phyloP scores from a whole-genome alignment of 2,888 invertebrate genomes.

The Aquatica leii region DNA sequence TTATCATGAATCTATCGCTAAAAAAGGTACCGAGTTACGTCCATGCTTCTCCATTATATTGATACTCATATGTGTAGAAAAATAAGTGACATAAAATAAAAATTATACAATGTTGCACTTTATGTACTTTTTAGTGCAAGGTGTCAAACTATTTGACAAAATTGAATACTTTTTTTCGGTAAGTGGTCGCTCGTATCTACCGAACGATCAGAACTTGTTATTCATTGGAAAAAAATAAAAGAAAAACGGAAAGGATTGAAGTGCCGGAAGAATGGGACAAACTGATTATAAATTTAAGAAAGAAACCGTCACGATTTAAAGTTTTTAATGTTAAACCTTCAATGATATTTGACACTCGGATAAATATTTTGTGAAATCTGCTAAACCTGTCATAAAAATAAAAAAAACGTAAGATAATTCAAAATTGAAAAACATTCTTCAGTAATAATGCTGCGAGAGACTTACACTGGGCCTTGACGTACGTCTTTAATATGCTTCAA shows the following conservation, averaged over 20 bases:
- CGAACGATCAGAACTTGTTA: not conserved
- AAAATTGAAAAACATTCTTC: too few species aligned
- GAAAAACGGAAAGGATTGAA: not conserved
- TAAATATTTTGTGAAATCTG: too few species aligned
- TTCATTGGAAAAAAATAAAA: not conserved
- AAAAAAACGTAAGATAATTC: too few species aligned
- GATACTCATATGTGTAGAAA: too few species aligned
- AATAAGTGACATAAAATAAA: not conserved
- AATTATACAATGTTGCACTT: not conserved
- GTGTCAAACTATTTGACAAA: not conserved
- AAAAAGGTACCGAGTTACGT: conserved; percentile 11
- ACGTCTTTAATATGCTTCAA: too few species aligned
- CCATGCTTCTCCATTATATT: conserved; percentile 11
- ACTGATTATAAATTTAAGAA: not conserved
- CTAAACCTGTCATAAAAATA: too few species aligned
- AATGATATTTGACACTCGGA: too few species aligned
- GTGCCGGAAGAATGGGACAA: not conserved
- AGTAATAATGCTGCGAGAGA: too few species aligned
- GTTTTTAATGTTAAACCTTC: too few species aligned
- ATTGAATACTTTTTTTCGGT: not conserved
- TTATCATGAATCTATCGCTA: conserved; percentile 24
- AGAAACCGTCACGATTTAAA: not conserved
- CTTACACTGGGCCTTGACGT: too few species aligned
- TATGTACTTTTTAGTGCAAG: not conserved
- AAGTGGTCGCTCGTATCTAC: not conserved